Evolutionary conservation across 2,113 vertebrate genomes (phyloP).

Genomic region (Pholis gunnellus): DNA sequence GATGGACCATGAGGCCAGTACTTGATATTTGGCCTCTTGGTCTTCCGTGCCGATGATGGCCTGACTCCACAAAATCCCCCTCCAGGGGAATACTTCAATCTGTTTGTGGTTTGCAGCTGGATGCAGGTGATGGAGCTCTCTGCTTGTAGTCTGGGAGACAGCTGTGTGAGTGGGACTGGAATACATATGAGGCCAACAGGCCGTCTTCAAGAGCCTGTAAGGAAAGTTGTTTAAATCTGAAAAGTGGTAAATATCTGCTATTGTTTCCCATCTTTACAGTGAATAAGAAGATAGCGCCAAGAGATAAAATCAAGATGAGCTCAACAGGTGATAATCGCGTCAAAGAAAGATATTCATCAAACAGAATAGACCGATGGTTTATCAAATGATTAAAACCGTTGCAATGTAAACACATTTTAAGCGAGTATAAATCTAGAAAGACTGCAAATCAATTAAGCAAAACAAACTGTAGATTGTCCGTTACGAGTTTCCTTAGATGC

Average conservation of each 20-base stretch:
- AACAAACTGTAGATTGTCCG: constrained; percentile 74
- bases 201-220: constrained; percentile 19
- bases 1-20: constrained; percentile 23
- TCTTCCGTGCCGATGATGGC: constrained; percentile 43
- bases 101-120: constrained; percentile 75
- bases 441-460: constrained; percentile 64
- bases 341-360: background rate
- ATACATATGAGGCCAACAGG: constrained; percentile 45
- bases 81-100: constrained; percentile 56
- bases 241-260: constrained; percentile 19
- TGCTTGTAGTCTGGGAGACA: constrained; percentile 56
- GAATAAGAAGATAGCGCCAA: background rate
- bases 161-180: constrained; percentile 53
- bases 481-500: constrained; percentile 65
- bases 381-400: constrained; percentile 45
- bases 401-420: constrained; percentile 49
- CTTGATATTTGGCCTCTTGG: constrained; percentile 37
- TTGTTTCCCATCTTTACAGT: constrained; percentile 11
- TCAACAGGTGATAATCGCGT: background rate
- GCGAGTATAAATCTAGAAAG: constrained; percentile 29
- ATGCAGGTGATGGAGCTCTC: constrained; percentile 64
- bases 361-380: background rate
- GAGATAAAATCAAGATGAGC: constrained; percentile 18
- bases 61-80: constrained; percentile 40
- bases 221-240: constrained; percentile 21